Conservation (phyloP, 2,797 vertebrate genomes). For the Gorsachius magnificus region DNA sequence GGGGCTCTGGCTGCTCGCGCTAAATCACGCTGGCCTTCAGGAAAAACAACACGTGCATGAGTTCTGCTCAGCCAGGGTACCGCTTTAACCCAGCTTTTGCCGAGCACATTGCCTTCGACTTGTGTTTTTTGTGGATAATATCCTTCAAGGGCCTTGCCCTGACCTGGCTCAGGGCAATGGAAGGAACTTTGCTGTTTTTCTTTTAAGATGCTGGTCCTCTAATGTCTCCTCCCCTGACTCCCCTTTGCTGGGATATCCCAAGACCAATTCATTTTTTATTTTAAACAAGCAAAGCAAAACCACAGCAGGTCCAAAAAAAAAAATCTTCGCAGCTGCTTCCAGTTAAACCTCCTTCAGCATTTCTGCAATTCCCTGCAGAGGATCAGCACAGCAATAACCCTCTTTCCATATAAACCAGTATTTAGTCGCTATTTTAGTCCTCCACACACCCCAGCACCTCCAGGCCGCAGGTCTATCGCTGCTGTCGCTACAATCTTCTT, state of each 20-base stretch:
- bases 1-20: background rate
- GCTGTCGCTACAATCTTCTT: background rate
- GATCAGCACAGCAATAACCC: no score
- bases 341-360: background rate
- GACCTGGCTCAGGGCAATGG: background rate
- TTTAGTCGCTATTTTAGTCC: background rate
- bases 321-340: accelerated
- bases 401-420: background rate
- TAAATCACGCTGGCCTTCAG: background rate
- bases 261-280: background rate
- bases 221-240: background rate
- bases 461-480: background rate
- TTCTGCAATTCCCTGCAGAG: background rate
- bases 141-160: background rate
- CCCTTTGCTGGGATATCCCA: background rate
- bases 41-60: background rate
- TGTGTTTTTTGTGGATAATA: background rate
- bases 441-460: accelerated
- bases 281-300: background rate
- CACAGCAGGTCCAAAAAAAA: background rate
- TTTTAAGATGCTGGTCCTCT: background rate
- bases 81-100: background rate
- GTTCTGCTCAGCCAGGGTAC: background rate
- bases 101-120: background rate
- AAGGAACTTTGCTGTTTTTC: background rate